Evolutionary conservation across 2,888 invertebrate species (phyloP), one percentile per base, ranked within the genome.

Genomic region (Cynaeus angustus): DNA sequence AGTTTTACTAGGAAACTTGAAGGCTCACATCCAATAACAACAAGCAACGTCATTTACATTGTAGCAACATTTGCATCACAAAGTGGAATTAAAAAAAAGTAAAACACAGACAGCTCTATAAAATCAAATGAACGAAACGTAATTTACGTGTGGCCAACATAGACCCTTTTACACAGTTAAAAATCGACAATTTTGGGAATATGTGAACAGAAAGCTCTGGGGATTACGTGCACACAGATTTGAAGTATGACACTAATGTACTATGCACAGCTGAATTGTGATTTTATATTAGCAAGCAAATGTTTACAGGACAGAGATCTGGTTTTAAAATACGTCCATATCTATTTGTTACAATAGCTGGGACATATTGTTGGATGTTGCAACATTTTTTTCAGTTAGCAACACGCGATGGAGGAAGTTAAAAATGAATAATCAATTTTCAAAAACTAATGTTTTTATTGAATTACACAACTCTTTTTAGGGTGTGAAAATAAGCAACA

Each of bases 41-140:
- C 66, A 70, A 69, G 58, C 68, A 69, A 70, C 46, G 70, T 70
- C 66, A 70, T 70, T 70, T 70, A 70, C 70, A 66, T 70, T 70
- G 66, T 66, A 33, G 62, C 55, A 28, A 61, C 62, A 70, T 66
- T 70, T 70, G 59, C 70, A 70, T 70, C 43, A 66, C 70, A 66
- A 66, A 70, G 66, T 55, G 38, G 62, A 64, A 69, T 37, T 64
- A 50, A 66, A 56, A 56, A 66, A 66, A 66, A 48, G 16, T 33
- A 37, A 37, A 62, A 21, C 50, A 13, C 28, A n/a, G 14, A 33
- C 12, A 61, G 28, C 45, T 45, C 59, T 41, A 59, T 59, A 45
- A 59, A 59, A 59, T 46, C 33, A 13, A 46, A 46, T 59, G 37
- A 59, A 50, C 50, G 50, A 50, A 45, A 38, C 6, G 28, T 50